Base-by-base conservation (phyloP, 2,888 invertebrate species). In the Diarsia mendica region DNA sequence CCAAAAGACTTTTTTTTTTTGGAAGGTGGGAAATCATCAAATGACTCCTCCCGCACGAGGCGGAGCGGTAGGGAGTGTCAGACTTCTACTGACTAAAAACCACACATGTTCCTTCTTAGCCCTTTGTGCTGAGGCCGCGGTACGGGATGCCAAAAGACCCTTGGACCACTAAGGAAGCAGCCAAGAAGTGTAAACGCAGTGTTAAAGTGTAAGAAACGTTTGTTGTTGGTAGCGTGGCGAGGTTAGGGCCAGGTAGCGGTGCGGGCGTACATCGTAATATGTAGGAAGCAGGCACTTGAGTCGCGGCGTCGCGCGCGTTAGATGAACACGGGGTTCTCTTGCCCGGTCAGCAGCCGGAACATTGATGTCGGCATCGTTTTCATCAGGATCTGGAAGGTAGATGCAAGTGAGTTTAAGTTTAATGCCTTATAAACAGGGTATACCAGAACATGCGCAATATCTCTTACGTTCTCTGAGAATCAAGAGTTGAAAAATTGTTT, bases 301-400 rank as follows among this genome's bases (percentile, higher is more conserved):
- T 92, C 92, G 92, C 85, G 80, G 64, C 76, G 90, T 90, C 91
- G 86, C 87, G 88, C 88, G 90, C 91, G 90, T 93, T 98, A 99
- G 97, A 99, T 99, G 97, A 99, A 99, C 96, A 99, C 98, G 89
- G 99, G 99, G 95, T 99, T 99, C 97, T 99, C 99, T 97, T 99
- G 99, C 80, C 99, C 99, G 89, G 99, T 99, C 92, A 99, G 97
- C 93, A 99, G 97, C 91, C 99, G 98, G 97, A 99, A 99, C 99
- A 99, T 99, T 86, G 99, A 99, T 87, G 99, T 99, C 90, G 99
- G 99, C 99, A 99, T 99, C 80, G 99, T 99, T 97, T 99, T 99
- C 99, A 99, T 99, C 90, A 99, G 97, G 90, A 99, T 99, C 99
- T 99, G 97, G 4, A 20, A 89, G 86, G 39, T 11, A 60, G 61